A percentile compares a stretch with the other conserved stretches of the same genome.
phyloP scores from a whole-genome alignment of 1,140 invertebrate species.

The Ruditapes philippinarum region DNA sequence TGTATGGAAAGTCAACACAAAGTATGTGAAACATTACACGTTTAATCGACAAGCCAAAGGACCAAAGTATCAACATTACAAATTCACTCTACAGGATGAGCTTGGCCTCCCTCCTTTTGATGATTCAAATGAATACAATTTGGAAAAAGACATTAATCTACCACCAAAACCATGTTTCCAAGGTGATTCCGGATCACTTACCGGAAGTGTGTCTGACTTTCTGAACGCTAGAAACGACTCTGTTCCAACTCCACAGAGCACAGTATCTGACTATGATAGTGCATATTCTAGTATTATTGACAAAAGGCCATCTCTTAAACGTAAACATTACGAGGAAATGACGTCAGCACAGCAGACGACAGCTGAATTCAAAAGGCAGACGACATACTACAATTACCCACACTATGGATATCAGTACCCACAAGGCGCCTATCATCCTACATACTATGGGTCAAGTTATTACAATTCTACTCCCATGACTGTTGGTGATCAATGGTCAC shows the following conservation, averaged over 20 bases:
- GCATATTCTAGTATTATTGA: neutral
- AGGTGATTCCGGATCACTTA: neutral
- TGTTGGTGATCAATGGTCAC: neutral
- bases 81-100: neutral
- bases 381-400: neutral
- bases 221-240: slow-evolving; percentile 17
- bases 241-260: neutral
- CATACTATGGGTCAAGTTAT: neutral
- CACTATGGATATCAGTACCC: neutral
- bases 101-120: neutral
- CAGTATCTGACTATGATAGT: neutral
- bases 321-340: neutral
- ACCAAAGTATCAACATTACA: neutral
- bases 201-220: neutral
- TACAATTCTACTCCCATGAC: too few species aligned
- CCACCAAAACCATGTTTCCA: slow-evolving; percentile 19
- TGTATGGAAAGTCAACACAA: neutral
- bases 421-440: too few species aligned
- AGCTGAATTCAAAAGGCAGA: neutral
- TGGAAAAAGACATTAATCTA: neutral
- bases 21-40: slow-evolving; percentile 1
- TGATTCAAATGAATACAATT: neutral
- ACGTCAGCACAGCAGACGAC: neutral
- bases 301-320: neutral
- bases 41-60: neutral